Conservation (phyloP, 2,797 vertebrate species). For the Onychomys arenicola region DNA sequence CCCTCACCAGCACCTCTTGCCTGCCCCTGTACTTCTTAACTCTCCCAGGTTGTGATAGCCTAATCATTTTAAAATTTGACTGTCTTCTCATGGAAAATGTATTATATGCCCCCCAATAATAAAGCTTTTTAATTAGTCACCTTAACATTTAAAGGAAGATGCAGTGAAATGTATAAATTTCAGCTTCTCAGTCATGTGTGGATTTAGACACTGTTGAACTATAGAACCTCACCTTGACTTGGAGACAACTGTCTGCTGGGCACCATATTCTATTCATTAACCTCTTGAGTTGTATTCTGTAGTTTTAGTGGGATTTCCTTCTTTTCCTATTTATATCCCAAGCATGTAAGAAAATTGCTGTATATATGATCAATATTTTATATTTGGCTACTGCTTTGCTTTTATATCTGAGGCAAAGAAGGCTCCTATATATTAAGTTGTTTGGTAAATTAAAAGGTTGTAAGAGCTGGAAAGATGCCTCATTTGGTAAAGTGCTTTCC, state of each 20-base stretch:
- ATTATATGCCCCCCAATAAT: neutral
- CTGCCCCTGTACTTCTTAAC: neutral
- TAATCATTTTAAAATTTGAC: neutral
- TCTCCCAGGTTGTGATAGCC: neutral
- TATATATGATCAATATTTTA: neutral
- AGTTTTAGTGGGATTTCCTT: neutral
- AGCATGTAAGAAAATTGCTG: neutral
- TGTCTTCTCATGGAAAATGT: neutral
- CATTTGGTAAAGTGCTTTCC: neutral
- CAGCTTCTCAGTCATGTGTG: neutral
- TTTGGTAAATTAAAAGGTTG: neutral
- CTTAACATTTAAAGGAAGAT: neutral
- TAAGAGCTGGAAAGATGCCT: neutral
- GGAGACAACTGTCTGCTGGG: neutral
- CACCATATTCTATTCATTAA: neutral
- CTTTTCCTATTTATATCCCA: neutral
- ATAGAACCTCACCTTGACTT: neutral
- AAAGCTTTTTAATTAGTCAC: neutral
- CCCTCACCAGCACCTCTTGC: neutral
- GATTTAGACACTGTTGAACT: neutral
- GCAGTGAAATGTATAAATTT: neutral
- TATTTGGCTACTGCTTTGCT: conserved; percentile 28
- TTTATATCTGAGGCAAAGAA: conserved; percentile 45
- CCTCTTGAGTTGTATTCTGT: conserved; percentile 23
- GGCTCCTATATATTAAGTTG: conserved; percentile 45